Evolutionary conservation across 2,888 invertebrate species (phyloP), one percentile per base, ranked within the genome.

Genomic region (Deladenus siricidicola): DNA sequence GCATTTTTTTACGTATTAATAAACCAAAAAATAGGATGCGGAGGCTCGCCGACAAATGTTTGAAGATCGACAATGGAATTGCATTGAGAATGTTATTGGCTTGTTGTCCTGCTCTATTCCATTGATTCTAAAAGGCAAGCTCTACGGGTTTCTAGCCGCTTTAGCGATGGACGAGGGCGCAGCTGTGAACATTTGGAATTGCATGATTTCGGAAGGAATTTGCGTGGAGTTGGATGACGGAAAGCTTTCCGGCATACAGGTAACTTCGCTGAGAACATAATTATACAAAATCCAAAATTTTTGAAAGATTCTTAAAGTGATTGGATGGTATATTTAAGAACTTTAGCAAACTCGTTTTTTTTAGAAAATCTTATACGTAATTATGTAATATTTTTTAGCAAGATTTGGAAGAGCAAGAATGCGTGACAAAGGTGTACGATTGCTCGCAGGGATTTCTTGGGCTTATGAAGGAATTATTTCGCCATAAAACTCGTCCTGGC

Each of bases 361-460:
- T 42, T n/a, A 42, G 26, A 1, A 24, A 49, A 42, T 61, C n/a
- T 34, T 21, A 19, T n/a, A n/a, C n/a, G n/a, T n/a, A n/a, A n/a
- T n/a, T n/a, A n/a, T n/a, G n/a, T n/a, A n/a, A n/a, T 45, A 56
- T 30, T 53, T 47, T 73, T 10, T 56, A 75, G 64, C 63, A 67
- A 47, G 75, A 75, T 45, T 57, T 75, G 48, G 75, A 75, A n/a
- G 70, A 74, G 49, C 56, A 67, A 47, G 75, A 75, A 58, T 68
- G 72, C 43, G 47, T 61, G 3, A 47, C 48, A 23, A 70, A 69
- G 30, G 56, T 67, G 26, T 76, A 71, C 49, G 70, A 73, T 47
- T 69, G 63, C 19, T 67, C 75, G 6, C 56, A 72, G 23, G 73
- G 73, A 2, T 69, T 70, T 48, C 64, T 70, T 6, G 61, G 66